Conservation (phyloP, 2,797 vertebrate species). For the Balearica regulorum region DNA sequence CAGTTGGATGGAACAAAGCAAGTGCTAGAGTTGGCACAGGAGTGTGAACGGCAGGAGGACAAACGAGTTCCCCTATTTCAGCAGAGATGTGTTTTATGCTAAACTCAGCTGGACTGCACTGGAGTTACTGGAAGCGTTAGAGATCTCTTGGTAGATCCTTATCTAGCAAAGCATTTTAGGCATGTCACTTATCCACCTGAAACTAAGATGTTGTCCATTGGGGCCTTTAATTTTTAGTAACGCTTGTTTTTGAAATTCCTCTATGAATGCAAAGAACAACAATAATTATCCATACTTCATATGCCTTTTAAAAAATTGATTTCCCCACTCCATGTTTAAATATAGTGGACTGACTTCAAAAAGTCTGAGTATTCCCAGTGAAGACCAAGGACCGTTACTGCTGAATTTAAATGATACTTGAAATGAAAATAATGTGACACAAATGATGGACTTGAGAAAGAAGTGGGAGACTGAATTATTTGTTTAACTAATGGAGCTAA, state of each 20-base stretch:
- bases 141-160: background rate
- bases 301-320: background rate
- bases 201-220: background rate
- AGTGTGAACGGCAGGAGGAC: background rate
- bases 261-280: background rate
- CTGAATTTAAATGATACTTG: background rate
- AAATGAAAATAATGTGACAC: background rate
- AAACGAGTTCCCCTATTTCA: accelerated
- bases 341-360: background rate
- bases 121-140: background rate
- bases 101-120: background rate
- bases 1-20: background rate
- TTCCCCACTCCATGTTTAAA: background rate
- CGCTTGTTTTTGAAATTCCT: background rate
- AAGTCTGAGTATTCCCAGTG: background rate
- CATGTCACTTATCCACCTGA: background rate
- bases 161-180: background rate
- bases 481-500: background rate
- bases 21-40: background rate
- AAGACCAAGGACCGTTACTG: background rate
- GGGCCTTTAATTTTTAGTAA: background rate
- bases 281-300: accelerated
- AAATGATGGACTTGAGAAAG: background rate
- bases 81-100: background rate
- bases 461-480: background rate